Conservation (phyloP, 2,888 invertebrate genomes). For the Oligia latruncula region DNA sequence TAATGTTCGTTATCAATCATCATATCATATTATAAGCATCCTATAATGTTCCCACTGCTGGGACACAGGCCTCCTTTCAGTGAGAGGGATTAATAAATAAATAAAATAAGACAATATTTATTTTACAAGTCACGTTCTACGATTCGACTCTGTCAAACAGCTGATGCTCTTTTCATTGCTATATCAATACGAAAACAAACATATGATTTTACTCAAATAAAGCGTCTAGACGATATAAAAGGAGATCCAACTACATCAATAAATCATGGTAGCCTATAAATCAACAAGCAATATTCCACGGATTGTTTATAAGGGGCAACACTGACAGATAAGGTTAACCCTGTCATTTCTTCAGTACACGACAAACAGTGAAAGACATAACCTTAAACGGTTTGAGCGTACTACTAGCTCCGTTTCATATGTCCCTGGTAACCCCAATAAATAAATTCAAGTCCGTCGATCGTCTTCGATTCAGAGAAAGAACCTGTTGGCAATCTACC, state of each 20-base stretch:
- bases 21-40: too few relatives aligned
- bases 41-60: too few relatives aligned
- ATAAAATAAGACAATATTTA: not conserved
- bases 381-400: slow-evolving; percentile 60
- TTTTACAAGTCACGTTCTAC: not conserved
- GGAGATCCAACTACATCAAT: slow-evolving; percentile 50
- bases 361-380: slow-evolving; percentile 39
- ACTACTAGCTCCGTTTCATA: slow-evolving; percentile 69
- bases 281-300: slow-evolving; percentile 53
- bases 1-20: too few relatives aligned
- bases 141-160: slow-evolving; percentile 4
- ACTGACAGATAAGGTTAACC: slow-evolving; percentile 71
- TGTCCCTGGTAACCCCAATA: slow-evolving; percentile 80
- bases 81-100: too few relatives aligned
- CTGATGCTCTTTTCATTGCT: slow-evolving; percentile 17
- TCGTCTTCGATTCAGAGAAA: slow-evolving; percentile 77
- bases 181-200: slow-evolving; percentile 20
- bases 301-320: slow-evolving; percentile 64
- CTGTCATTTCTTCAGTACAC: slow-evolving; percentile 61
- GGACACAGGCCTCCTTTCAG: too few relatives aligned
- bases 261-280: slow-evolving; percentile 51
- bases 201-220: slow-evolving; percentile 42
- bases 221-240: slow-evolving; percentile 57
- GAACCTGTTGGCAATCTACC: slow-evolving; percentile 81
- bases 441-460: slow-evolving; percentile 78